phyloP scores from a whole-genome alignment of 2,888 invertebrate species.

The Melipona bicolor region DNA sequence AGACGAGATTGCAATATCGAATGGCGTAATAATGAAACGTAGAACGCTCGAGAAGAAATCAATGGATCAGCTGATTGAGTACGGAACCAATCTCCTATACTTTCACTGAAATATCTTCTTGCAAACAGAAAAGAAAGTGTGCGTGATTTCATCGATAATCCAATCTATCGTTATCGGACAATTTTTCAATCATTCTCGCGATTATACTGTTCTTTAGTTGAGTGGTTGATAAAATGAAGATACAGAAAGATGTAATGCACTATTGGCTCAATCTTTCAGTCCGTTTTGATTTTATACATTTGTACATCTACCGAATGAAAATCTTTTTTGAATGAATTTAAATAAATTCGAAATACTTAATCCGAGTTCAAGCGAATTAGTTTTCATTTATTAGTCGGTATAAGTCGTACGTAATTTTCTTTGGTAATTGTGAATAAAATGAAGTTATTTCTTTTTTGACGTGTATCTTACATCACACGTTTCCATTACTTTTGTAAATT shows the following conservation, averaged over 20 bases:
- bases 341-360: neutral
- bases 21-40: neutral
- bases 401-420: neutral
- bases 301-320: neutral
- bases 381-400: neutral
- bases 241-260: neutral
- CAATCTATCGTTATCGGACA: constrained; percentile 26
- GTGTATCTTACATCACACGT: neutral
- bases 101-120: constrained; percentile 48
- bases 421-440: neutral
- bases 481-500: neutral
- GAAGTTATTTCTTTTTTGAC: neutral
- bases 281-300: neutral
- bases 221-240: constrained; percentile 46
- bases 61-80: constrained; percentile 58
- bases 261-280: neutral
- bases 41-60: constrained; percentile 40
- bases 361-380: neutral
- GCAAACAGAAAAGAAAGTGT: constrained; percentile 18
- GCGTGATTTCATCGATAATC: constrained; percentile 9
- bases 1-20: neutral
- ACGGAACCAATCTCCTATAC: constrained; percentile 16
- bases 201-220: constrained; percentile 18
- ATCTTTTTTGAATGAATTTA: neutral
- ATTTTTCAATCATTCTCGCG: constrained; percentile 32